A percentile compares a stretch with the other conserved stretches of the same genome.
These are phyloP conservation scores for Sorex fumeus DNA, from an alignment of 2,113 vertebrate species.

Conservation along the genomic window DNA sequence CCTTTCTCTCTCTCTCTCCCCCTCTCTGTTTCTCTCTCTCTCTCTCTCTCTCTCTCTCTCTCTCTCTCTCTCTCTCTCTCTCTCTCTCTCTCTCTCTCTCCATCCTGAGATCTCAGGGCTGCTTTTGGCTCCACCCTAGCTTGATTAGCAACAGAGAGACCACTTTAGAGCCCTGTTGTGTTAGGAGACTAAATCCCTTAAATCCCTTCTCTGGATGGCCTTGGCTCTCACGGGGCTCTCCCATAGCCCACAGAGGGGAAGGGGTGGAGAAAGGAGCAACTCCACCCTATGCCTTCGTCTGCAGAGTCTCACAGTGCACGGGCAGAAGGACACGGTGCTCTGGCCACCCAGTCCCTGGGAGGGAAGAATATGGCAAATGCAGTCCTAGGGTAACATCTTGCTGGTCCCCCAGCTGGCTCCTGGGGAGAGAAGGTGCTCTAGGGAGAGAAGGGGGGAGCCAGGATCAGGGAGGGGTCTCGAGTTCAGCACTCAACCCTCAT, in stretches of 20 bases:
- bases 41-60: too few relatives aligned
- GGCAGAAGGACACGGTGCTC: neutral
- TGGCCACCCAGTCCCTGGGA: neutral
- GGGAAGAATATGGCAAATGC: constrained; percentile 49
- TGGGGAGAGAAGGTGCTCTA: too few relatives aligned
- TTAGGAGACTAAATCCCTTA: neutral
- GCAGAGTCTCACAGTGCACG: neutral
- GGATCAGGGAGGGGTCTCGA: neutral
- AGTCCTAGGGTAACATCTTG: neutral
- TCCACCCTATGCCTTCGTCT: neutral
- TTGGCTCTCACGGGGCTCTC: neutral
- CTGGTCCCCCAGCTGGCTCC: neutral
- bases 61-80: too few relatives aligned
- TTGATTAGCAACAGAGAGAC: constrained; percentile 3
- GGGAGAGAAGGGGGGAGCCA: too few relatives aligned
- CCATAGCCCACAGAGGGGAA: too few relatives aligned
- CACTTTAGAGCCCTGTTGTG: neutral
- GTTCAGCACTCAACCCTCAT: neutral
- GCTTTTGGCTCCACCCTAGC: neutral
- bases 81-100: neutral
- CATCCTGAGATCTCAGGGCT: neutral
- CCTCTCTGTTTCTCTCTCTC: too few relatives aligned
- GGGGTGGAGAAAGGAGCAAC: neutral
- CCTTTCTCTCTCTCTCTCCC: too few relatives aligned
- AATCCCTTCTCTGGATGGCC: neutral